A percentile compares a stretch with the other conserved stretches of the same genome.
Evolutionary conservation across 2,888 invertebrate genomes (phyloP).

Genomic region (Tethea ocularis): DNA sequence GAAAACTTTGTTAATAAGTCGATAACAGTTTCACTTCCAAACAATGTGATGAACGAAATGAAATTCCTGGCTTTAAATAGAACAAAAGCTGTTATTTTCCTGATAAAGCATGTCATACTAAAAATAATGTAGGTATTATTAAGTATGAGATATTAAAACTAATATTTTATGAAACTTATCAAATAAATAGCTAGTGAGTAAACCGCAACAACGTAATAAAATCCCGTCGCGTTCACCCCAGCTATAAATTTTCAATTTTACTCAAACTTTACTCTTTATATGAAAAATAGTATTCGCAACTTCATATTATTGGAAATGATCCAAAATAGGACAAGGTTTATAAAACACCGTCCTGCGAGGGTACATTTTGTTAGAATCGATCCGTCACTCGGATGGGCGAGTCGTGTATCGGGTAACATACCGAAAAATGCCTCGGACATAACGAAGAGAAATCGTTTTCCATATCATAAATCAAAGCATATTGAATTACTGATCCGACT

Average conservation of each 20-base stretch:
- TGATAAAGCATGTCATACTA: background rate
- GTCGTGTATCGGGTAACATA: conserved; percentile 62
- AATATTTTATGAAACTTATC: background rate
- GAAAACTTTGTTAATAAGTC: no score
- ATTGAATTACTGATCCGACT: conserved; percentile 58
- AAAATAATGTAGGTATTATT: background rate
- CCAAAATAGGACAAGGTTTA: background rate
- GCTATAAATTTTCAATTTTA: background rate
- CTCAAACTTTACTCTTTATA: background rate
- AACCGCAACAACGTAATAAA: background rate
- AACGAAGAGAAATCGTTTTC: conserved; percentile 70
- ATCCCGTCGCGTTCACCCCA: background rate
- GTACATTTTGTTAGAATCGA: conserved; percentile 10
- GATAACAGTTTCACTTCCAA: no score
- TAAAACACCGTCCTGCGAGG: background rate
- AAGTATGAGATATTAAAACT: background rate
- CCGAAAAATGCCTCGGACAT: conserved; percentile 62
- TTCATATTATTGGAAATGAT: conserved; percentile 2
- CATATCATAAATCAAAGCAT: conserved; percentile 69
- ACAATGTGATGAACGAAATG: background rate
- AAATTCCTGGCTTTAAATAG: background rate
- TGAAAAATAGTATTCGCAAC: conserved; percentile 4
- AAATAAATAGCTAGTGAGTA: conserved; percentile 1
- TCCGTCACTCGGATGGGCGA: conserved; percentile 37
- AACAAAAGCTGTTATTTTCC: background rate